phyloP scores from a whole-genome alignment of 1,140 invertebrate genomes.

The Gonioctena quinquepunctata region DNA sequence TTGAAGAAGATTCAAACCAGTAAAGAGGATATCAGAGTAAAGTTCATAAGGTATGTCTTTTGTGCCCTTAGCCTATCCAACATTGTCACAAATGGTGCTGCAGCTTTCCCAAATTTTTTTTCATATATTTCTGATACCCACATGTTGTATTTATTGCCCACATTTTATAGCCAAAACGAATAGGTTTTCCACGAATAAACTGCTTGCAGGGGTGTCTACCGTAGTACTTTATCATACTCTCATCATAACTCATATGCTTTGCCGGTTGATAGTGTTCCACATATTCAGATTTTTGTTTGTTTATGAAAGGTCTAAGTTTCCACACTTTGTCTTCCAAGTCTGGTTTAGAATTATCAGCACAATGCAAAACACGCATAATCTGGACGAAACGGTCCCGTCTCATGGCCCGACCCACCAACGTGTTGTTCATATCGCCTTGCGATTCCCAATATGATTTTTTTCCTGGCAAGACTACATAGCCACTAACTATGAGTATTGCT shows the following conservation, averaged over 20 bases:
- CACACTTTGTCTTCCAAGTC: conserved; percentile 21
- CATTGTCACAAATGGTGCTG: neutral
- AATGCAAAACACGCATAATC: conserved; percentile 48
- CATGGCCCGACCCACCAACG: conserved; percentile 40
- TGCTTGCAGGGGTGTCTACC: conserved; percentile 41
- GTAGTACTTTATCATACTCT: conserved; percentile 16
- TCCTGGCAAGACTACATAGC: conserved; percentile 18
- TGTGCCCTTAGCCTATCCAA: no score
- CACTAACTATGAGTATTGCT: neutral
- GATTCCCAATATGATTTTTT: conserved; percentile 47
- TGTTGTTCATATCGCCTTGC: conserved; percentile 45
- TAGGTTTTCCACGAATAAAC: conserved; percentile 38
- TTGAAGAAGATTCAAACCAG: conserved; percentile 27
- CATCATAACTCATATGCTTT: neutral
- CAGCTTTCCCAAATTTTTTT: neutral
- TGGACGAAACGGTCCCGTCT: conserved; percentile 44
- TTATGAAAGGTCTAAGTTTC: neutral
- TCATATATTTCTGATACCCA: conserved; percentile 14
- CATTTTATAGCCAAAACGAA: conserved; percentile 36
- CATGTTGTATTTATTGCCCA: conserved; percentile 25
- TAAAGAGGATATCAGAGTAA: conserved; percentile 45
- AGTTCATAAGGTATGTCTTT: conserved; percentile 33
- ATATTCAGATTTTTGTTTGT: neutral
- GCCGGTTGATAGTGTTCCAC: neutral
- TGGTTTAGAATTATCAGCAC: conserved; percentile 32